A percentile compares a stretch with the other conserved stretches of the same genome.
Evolutionary conservation across 2,888 invertebrate genomes (phyloP).

Genomic region (Auanema freiburgensis): DNA sequence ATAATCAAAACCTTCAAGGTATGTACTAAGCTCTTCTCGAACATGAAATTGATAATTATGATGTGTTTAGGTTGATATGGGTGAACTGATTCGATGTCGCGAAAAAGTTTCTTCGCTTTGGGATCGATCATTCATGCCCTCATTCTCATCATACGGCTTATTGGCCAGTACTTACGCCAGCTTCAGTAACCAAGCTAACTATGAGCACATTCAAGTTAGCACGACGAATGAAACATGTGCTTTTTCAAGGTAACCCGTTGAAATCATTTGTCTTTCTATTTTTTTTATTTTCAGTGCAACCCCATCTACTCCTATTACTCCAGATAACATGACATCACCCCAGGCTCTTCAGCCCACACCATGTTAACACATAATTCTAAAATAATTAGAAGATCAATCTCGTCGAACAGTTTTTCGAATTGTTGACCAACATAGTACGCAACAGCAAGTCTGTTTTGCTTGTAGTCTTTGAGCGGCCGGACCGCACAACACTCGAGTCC

Average conservation of each 20-base stretch:
- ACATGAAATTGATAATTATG: neutral
- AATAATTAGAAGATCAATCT: neutral
- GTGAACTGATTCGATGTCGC: constrained; percentile 35
- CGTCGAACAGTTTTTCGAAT: neutral
- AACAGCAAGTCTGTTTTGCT: too few species aligned
- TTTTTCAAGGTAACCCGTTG: too few species aligned
- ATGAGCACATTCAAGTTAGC: neutral
- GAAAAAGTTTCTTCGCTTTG: constrained; percentile 29
- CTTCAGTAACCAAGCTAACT: neutral
- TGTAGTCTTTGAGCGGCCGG: too few species aligned
- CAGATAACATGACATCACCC: constrained; percentile 19
- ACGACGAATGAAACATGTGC: too few species aligned
- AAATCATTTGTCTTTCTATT: too few species aligned
- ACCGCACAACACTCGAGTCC: too few species aligned
- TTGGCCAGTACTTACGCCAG: constrained; percentile 17
- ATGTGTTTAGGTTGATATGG: constrained; percentile 35
- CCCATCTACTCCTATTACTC: neutral
- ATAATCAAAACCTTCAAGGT: constrained; percentile 27
- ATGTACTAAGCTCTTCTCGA: neutral
- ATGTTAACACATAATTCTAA: constrained; percentile 24
- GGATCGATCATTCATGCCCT: constrained; percentile 33
- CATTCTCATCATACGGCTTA: constrained; percentile 36
- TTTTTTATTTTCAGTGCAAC: constrained; percentile 3
- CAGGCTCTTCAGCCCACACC: constrained; percentile 39
- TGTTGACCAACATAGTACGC: too few species aligned